A percentile compares a stretch with the other conserved stretches of the same genome.
These are phyloP conservation scores for Drosophila mulleri DNA, from an alignment of 2,888 invertebrate species.

Conservation along the genomic window DNA sequence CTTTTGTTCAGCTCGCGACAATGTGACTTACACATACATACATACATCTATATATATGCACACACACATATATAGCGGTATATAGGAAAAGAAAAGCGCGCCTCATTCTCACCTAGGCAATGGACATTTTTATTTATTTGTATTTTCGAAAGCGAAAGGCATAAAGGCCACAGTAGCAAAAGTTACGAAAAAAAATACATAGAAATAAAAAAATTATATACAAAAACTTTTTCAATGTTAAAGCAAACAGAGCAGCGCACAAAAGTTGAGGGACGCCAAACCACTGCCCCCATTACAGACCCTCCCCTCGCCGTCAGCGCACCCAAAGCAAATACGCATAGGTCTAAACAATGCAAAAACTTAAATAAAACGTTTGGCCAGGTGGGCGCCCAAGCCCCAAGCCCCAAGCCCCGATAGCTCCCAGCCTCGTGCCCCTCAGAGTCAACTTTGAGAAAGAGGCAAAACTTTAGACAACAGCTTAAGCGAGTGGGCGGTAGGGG, in stretches of 20 bases:
- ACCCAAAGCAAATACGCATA: slow-evolving; percentile 60
- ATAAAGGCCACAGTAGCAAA: slow-evolving; percentile 38
- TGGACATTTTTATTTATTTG: slow-evolving; percentile 27
- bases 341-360: slow-evolving; percentile 67
- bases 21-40: slow-evolving; percentile 3
- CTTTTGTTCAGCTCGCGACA: slow-evolving; percentile 52
- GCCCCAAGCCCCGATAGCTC: background rate
- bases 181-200: slow-evolving; percentile 16
- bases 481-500: background rate
- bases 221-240: slow-evolving; percentile 66
- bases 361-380: slow-evolving; percentile 60
- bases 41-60: slow-evolving; percentile 1
- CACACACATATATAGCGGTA: background rate
- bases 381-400: slow-evolving; percentile 17
- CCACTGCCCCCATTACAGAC: background rate
- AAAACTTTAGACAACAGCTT: slow-evolving; percentile 6
- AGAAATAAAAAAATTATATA: slow-evolving; percentile 16
- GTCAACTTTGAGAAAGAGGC: slow-evolving; percentile 10
- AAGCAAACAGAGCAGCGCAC: slow-evolving; percentile 56
- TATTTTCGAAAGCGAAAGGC: slow-evolving; percentile 28
- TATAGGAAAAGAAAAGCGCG: slow-evolving; percentile 16
- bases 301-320: slow-evolving; percentile 4
- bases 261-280: slow-evolving; percentile 45
- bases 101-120: slow-evolving; percentile 49
- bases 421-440: background rate